phyloP scores from a whole-genome alignment of 2,888 invertebrate species.

The Eurytoma californica region DNA sequence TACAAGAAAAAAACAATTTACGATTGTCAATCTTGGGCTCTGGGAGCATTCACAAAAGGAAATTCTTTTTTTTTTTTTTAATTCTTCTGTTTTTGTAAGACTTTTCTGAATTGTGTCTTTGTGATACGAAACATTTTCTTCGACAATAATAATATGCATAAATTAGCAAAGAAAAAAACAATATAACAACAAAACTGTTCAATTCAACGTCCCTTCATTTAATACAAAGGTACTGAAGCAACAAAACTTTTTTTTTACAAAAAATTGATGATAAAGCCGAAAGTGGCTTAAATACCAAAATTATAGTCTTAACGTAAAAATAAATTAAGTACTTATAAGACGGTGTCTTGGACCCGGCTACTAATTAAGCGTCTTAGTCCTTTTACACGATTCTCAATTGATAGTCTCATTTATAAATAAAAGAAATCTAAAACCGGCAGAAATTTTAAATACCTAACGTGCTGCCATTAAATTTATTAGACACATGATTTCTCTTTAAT shows the following conservation, averaged over 20 bases:
- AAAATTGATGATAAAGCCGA: slow-evolving; percentile 41
- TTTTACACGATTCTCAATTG: slow-evolving; percentile 44
- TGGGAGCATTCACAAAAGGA: slow-evolving; percentile 39
- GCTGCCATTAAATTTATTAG: slow-evolving; percentile 36
- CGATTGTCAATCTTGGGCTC: slow-evolving; percentile 50
- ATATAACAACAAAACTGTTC: slow-evolving; percentile 55
- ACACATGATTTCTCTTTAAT: slow-evolving; percentile 32
- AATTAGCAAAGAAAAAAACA: slow-evolving; percentile 46
- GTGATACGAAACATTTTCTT: slow-evolving; percentile 16
- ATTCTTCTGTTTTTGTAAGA: slow-evolving; percentile 13
- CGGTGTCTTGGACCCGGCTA: slow-evolving; percentile 60
- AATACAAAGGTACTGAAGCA: slow-evolving; percentile 26
- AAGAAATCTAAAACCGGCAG: slow-evolving; percentile 49
- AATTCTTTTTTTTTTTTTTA: slow-evolving; percentile 23
- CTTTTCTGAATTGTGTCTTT: slow-evolving; percentile 6
- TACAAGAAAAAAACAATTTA: slow-evolving; percentile 60
- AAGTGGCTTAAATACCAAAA: slow-evolving; percentile 38
- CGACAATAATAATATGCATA: slow-evolving; percentile 16
- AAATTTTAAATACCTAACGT: slow-evolving; percentile 31
- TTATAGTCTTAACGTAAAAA: slow-evolving; percentile 61
- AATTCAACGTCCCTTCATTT: slow-evolving; percentile 45
- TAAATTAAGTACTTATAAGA: slow-evolving; percentile 72
- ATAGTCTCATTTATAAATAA: slow-evolving; percentile 43
- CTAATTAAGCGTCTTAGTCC: slow-evolving; percentile 58
- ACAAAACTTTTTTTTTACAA: slow-evolving; percentile 42